phyloP scores from a whole-genome alignment of 2,888 invertebrate species.

The Ernsta delagoae region DNA sequence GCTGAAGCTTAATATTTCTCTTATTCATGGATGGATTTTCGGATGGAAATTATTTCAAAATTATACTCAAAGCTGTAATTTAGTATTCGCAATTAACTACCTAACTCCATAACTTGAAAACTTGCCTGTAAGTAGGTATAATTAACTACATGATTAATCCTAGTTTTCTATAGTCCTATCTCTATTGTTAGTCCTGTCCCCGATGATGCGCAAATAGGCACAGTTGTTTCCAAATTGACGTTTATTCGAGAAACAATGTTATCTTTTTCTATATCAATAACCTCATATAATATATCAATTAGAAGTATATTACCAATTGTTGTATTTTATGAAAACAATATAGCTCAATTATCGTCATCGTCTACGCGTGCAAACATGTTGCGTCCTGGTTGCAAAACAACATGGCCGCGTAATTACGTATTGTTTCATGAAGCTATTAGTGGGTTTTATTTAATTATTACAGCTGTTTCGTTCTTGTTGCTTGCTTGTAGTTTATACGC shows the following conservation, averaged over 20 bases:
- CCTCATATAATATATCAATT: conserved; percentile 26
- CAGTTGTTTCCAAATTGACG: conserved; percentile 27
- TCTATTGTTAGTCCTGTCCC: neutral
- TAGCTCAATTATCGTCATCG: conserved; percentile 40
- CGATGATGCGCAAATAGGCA: neutral
- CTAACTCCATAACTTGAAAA: too few species aligned
- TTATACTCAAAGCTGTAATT: too few species aligned
- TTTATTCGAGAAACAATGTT: conserved; percentile 11
- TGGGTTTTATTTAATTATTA: conserved; percentile 38
- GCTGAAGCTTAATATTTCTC: too few species aligned
- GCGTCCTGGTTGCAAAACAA: conserved; percentile 41
- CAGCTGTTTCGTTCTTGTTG: conserved; percentile 24
- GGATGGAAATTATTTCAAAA: too few species aligned
- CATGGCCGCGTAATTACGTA: conserved; percentile 33
- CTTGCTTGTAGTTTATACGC: conserved; percentile 26
- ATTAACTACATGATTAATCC: neutral
- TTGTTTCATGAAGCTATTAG: conserved; percentile 39
- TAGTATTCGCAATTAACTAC: too few species aligned
- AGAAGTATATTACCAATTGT: conserved; percentile 33
- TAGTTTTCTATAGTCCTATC: neutral
- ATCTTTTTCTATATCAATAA: conserved; percentile 12
- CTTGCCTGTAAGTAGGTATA: too few species aligned
- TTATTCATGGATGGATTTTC: too few species aligned
- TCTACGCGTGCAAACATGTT: neutral
- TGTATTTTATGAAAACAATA: conserved; percentile 39